phyloP scores from a whole-genome alignment of 2,888 invertebrate species.

The Drosophila nr. medialis region DNA sequence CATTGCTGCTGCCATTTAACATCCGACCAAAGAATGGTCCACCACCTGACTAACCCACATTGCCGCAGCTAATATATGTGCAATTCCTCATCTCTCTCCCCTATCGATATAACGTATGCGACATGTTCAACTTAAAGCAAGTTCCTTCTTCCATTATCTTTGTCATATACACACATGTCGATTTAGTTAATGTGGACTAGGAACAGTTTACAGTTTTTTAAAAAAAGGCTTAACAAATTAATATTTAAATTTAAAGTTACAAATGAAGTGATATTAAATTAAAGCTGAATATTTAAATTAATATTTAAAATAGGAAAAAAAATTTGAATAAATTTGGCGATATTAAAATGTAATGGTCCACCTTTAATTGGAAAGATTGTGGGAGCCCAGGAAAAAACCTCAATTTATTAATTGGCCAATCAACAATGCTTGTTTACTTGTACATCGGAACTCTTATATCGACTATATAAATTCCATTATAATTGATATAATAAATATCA shows the following conservation, averaged over 20 bases:
- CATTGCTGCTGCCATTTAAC: constrained; percentile 56
- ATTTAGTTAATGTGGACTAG: neutral
- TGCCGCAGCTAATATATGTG: neutral
- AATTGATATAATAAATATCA: neutral
- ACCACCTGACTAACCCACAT: constrained; percentile 29
- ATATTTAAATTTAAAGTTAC: neutral
- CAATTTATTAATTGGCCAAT: no score
- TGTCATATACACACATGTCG: constrained; percentile 16
- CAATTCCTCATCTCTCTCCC: neutral
- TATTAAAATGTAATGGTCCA: neutral
- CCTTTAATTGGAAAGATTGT: neutral
- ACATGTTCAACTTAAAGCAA: constrained; percentile 63
- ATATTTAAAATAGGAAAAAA: neutral
- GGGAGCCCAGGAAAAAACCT: neutral
- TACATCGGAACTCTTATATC: no score
- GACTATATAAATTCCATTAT: neutral
- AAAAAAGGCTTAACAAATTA: neutral
- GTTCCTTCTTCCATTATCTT: constrained; percentile 60
- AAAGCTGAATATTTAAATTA: neutral
- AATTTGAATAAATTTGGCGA: neutral
- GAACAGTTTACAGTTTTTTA: neutral
- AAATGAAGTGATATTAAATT: neutral
- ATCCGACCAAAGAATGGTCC: constrained; percentile 29
- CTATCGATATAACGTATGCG: constrained; percentile 57
- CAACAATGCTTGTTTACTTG: no score